Evolutionary conservation across 2,113 vertebrate genomes (phyloP).

Genomic region (Rhineura floridana): DNA sequence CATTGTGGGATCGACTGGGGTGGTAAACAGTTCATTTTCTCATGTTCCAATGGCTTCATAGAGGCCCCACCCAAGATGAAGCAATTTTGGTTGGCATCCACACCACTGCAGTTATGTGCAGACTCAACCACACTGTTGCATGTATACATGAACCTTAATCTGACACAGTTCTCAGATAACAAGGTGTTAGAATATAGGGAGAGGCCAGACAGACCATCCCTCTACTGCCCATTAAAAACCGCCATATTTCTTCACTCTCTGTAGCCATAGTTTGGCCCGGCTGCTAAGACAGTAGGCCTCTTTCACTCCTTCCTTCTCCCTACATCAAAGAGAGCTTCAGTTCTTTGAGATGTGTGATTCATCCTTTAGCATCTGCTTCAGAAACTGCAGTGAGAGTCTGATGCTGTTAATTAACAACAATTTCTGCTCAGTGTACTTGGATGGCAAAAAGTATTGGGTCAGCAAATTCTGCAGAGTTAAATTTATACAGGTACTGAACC

Average conservation of each 20-base stretch:
- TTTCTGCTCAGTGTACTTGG: not conserved
- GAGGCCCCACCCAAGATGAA: not conserved
- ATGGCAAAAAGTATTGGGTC: not conserved
- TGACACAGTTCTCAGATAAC: not conserved
- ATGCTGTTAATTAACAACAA: constrained; percentile 3
- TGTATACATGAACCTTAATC: not conserved
- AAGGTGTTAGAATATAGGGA: not conserved
- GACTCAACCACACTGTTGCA: not conserved
- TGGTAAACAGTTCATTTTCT: not conserved
- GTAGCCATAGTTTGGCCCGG: not conserved
- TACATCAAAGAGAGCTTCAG: constrained; percentile 1
- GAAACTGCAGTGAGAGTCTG: not conserved
- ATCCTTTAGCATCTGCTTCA: constrained; percentile 22
- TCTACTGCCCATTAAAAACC: not conserved
- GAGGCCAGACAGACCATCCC: not conserved
- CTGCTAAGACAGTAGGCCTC: not conserved
- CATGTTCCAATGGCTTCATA: not conserved
- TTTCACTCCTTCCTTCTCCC: not conserved
- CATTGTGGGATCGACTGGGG: too few species aligned
- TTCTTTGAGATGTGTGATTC: not conserved
- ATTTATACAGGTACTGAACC: not conserved
- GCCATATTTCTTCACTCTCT: not conserved
- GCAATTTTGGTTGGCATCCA: not conserved
- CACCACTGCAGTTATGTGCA: not conserved
- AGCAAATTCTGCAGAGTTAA: constrained; percentile 22